Evolutionary conservation across 2,888 invertebrate species (phyloP), one percentile per base, ranked within the genome.

Genomic region (Allacma fusca): DNA sequence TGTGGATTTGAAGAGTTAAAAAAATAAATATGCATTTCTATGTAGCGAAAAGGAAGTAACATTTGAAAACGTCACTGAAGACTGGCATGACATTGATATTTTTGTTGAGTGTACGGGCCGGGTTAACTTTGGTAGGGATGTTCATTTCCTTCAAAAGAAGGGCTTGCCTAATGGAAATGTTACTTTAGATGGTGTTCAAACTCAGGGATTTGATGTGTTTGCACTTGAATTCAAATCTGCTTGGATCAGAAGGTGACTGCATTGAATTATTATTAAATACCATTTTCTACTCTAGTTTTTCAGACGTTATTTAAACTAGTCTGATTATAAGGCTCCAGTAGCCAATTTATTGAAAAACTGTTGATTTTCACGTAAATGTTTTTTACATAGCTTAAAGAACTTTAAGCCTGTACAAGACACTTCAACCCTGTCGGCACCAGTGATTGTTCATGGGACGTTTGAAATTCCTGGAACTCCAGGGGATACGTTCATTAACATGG

Each of bases 401-500:
- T 77, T 72, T 67, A 24, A 43, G 5, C 16, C 64, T 12, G 29
- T 67, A 28, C 62, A 44, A 34, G 24, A 75, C 19, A 59, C 67
- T 29, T 62, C 72, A 1, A 23, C n/a, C 9, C 73, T 79, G 23
- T 59, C 69, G 21, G 83, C 78, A 24, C 79, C 79, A 4, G 70
- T 81, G 0, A 57, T 81, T 21, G 62, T 81, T 19, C 78, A 81
- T 40, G 64, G 88, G 0, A 85, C 85, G 16, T 87, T 91, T 68
- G 84, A 83, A 13, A 83, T 89, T 0, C 86, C 86, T 0, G 87
- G 87, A 16, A 83, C 87, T n/a, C 89, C 91, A 0, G 86, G 88
- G 50, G 95, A 96, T 85, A 95, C 94, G 0, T 96, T 91, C 85
- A 85, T 96, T 13, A 91, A 93, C 85, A 91, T 93, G 83, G 88